Evolutionary conservation across 2,113 vertebrate species (phyloP), one percentile per base, ranked within the genome.

Genomic region (Thalassoma bifasciatum): DNA sequence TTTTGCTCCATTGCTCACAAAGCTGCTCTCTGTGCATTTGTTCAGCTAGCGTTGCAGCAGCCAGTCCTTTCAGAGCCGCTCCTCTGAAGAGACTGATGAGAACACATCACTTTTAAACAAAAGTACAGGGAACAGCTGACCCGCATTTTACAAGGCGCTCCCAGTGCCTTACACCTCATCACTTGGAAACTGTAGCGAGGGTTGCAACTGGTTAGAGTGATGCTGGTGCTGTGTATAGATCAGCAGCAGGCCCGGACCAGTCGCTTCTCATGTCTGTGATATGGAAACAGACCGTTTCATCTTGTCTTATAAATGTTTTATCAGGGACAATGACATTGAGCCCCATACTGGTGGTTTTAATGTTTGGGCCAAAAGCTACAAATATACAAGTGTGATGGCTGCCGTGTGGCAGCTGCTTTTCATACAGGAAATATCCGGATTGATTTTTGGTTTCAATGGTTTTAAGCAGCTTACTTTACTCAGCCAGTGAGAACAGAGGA

Each of bases 91-190:
- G 38, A 26, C 30, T 30, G 37, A 26, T 10, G 6, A 16, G 22
- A 76, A 60, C 11, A 4, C 24, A 59, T 74, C 44, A 47, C 42
- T 16, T 16, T 5, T 69, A 37, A 66, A 36, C 63, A 54, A 74
- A 74, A 58, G 53, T 59, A 63, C 65, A 42, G 51, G 46, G 71
- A 63, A 50, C 67, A 68, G 72, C 75, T 86, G 81, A 79, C 68
- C 72, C 77, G 81, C 78, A 76, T 74, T 63, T 53, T 51, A 59
- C 5, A 30, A 86, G 80, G 82, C 73, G 5, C 83, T 61, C n/a
- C 61, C 64, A 42, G 66, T 84, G 88, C 86, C 84, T 84, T 85
- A 78, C 85, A 79, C 75, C 72, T 84, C 83, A 83, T 79, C 80
- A 75, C 80, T 72, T 70, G 68, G 54, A 77, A 82, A 72, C 53